Evolutionary conservation across 37 sponge, comb jelly and placozoan species (phyloP).

Genomic region (Mnemiopsis leidyi): DNA sequence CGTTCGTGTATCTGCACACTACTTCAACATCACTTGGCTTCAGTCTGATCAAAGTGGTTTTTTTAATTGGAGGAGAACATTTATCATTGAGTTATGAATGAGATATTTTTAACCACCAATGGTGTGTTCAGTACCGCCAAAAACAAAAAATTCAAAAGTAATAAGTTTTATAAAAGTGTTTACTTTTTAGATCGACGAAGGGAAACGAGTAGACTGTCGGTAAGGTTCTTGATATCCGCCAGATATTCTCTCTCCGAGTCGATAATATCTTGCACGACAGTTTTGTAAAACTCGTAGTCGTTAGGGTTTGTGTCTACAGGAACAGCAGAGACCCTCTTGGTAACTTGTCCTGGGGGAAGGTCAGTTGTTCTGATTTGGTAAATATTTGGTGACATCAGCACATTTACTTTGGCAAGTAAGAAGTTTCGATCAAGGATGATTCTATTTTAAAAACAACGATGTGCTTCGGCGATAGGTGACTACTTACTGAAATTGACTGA

Average conservation of each 20-base stretch:
- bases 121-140: no score
- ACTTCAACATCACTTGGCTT: conserved; percentile 26
- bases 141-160: no score
- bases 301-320: background rate
- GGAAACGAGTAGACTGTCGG: conserved; percentile 29
- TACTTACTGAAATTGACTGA: no score
- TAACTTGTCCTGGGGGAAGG: background rate
- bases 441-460: no score
- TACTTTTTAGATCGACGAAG: conserved; percentile 24
- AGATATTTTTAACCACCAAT: no score
- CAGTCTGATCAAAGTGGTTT: background rate
- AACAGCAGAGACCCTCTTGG: conserved; percentile 30
- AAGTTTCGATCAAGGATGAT: no score
- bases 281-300: conserved; percentile 51
- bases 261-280: conserved; percentile 43
- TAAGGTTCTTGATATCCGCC: conserved; percentile 10
- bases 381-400: no score
- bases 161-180: no score
- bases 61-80: no score
- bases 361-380: no score
- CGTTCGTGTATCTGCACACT: conserved; percentile 32
- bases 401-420: no score
- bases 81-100: no score
- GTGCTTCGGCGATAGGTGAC: background rate
- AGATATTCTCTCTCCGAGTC: conserved; percentile 51